Conservation (phyloP, 1,140 invertebrate genomes). For the Olivierus martensii region DNA sequence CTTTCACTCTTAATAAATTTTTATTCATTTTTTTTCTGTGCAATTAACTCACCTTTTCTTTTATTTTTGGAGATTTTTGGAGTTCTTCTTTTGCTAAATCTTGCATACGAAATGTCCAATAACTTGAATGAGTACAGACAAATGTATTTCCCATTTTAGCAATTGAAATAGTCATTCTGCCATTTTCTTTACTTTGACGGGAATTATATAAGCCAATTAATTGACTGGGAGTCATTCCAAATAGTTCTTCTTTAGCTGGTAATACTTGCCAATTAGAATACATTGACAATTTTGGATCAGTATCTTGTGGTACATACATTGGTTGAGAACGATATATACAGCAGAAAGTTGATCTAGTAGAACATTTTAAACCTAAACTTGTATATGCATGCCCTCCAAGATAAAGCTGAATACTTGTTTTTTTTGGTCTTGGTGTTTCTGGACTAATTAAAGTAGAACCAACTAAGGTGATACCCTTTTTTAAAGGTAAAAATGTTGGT, state of each 20-base stretch:
- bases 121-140: constrained; percentile 20
- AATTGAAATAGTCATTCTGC: not conserved
- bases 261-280: constrained; percentile 86
- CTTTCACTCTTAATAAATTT: too few relatives aligned
- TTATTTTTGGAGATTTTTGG: not conserved
- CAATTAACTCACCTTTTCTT: too few relatives aligned
- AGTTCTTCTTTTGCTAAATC: constrained; percentile 5
- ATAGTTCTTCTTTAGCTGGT: constrained; percentile 18
- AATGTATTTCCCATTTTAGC: constrained; percentile 8
- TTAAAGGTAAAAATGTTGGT: constrained; percentile 15
- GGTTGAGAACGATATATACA: constrained; percentile 81
- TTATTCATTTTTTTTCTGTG: too few relatives aligned
- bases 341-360: constrained; percentile 80
- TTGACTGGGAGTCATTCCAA: constrained; percentile 15
- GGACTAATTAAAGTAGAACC: constrained; percentile 46
- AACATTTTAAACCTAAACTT: constrained; percentile 76
- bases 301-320: constrained; percentile 64
- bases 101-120: constrained; percentile 16
- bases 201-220: constrained; percentile 18
- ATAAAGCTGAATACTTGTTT: constrained; percentile 72
- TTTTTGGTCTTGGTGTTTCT: constrained; percentile 73
- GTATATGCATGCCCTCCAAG: constrained; percentile 85
- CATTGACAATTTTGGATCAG: constrained; percentile 83
- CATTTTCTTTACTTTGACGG: constrained; percentile 1
- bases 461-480: constrained; percentile 17